Percentiles rank a stretch among this genome's conserved stretches.
phyloP scores from a whole-genome alignment of 2,113 vertebrate species.

The Pseudorectes ferrugineus region DNA sequence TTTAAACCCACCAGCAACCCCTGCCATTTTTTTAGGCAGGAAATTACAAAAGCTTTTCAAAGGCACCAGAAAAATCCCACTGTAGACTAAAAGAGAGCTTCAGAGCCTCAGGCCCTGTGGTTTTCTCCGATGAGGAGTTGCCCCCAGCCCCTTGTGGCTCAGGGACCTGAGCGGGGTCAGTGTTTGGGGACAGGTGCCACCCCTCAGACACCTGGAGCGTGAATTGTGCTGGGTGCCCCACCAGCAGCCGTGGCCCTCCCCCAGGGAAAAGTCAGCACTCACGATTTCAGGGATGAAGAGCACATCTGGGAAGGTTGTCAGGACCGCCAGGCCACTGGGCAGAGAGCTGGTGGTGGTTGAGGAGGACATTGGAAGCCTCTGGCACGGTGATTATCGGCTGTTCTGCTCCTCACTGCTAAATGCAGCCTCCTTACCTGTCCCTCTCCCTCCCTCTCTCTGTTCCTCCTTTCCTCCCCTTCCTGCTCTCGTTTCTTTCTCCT shows the following conservation, averaged over 20 bases:
- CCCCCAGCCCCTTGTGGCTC: background rate
- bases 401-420: background rate
- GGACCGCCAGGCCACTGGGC: constrained; percentile 11
- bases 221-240: accelerated
- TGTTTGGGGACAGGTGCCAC: no score
- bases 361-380: background rate
- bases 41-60: background rate
- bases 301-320: constrained; percentile 33
- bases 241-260: background rate
- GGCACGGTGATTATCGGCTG: accelerated
- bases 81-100: background rate
- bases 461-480: background rate
- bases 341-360: background rate
- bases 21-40: no score
- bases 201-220: background rate
- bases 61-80: background rate
- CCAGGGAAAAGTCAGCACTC: background rate
- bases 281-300: constrained; percentile 50
- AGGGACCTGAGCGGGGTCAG: no score
- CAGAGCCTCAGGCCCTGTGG: background rate
- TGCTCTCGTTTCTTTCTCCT: background rate
- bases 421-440: background rate
- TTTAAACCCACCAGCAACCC: background rate
- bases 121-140: background rate
- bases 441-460: background rate